Conservation (phyloP, 2,888 invertebrate genomes). For the Trachelus tabidus region DNA sequence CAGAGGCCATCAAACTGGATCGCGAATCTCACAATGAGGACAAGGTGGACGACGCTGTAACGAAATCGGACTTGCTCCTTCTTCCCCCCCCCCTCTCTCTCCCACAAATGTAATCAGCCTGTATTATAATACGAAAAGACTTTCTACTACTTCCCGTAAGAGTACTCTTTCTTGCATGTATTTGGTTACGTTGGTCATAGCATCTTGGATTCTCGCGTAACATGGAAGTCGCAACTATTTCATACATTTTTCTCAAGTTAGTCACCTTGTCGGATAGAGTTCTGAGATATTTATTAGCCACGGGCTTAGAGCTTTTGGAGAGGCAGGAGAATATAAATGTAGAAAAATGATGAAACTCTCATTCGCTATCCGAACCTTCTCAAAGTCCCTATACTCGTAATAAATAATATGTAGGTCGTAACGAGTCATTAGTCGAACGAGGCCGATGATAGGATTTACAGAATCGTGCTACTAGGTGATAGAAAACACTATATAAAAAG, state of each 20-base stretch:
- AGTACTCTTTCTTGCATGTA: background rate
- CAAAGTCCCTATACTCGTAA: background rate
- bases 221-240: background rate
- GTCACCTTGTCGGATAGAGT: background rate
- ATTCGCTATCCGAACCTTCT: background rate
- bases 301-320: background rate
- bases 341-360: background rate
- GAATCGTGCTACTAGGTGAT: background rate
- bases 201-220: background rate
- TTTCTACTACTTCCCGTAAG: background rate
- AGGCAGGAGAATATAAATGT: background rate
- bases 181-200: background rate
- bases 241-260: background rate
- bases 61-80: background rate
- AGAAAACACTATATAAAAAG: background rate
- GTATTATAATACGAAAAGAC: background rate
- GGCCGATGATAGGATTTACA: background rate
- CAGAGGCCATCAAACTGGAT: background rate
- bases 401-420: background rate
- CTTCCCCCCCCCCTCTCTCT: too few species aligned
- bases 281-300: background rate
- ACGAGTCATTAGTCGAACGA: background rate
- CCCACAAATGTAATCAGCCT: background rate
- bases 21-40: background rate
- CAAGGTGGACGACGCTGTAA: background rate